Evolutionary conservation across 2,113 vertebrate species (phyloP).

Genomic region (Shinisaurus crocodilurus): DNA sequence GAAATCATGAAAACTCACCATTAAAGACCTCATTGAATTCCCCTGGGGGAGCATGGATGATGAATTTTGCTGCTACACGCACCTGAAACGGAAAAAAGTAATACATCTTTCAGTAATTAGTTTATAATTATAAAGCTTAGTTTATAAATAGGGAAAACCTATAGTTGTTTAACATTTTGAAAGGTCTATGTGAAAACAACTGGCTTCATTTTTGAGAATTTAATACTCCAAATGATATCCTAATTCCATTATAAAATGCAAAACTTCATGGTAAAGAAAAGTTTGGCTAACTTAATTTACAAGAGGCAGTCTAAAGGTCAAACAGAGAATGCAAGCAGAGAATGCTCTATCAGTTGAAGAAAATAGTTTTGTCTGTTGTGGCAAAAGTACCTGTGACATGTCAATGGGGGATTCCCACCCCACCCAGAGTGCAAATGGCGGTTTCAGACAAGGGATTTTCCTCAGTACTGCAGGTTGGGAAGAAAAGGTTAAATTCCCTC

Average conservation of each 20-base stretch:
- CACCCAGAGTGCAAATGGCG: neutral
- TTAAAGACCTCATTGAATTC: slow-evolving; percentile 99
- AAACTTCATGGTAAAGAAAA: neutral
- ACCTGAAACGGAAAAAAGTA: slow-evolving; percentile 81
- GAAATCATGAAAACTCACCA: slow-evolving; percentile 79
- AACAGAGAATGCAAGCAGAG: neutral
- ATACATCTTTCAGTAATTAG: neutral
- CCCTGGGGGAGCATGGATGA: slow-evolving; percentile 95
- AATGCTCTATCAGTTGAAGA: neutral
- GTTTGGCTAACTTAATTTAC: neutral
- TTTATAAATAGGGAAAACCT: neutral
- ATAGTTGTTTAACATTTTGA: neutral
- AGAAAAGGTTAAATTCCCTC: neutral
- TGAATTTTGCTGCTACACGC: slow-evolving; percentile 95
- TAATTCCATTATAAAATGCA: neutral
- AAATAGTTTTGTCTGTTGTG: neutral
- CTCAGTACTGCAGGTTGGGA: neutral
- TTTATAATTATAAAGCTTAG: neutral
- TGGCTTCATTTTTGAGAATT: neutral
- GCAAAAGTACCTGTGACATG: neutral
- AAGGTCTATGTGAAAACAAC: neutral
- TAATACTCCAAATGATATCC: neutral
- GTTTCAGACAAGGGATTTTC: neutral
- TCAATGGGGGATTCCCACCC: neutral
- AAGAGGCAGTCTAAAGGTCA: neutral